Evolutionary conservation across 2,113 vertebrate genomes (phyloP).

Genomic region (human): GRCh38 chr6:88482501-88483000

Average conservation of each 20-base stretch:
- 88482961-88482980: conserved; percentile 12
- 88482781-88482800: conserved; percentile 13
- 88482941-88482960: not conserved
- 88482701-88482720: conserved; percentile 40
- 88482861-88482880: not conserved
- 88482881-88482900: not conserved
- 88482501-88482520: conserved; percentile 4
- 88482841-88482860: not conserved
- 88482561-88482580: not conserved
- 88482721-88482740: not conserved
- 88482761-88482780: not conserved
- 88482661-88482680: not conserved
- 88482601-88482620: not conserved
- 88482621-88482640: not conserved
- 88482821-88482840: conserved; percentile 19
- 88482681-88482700: conserved; percentile 55
- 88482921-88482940: not conserved
- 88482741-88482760: not conserved
- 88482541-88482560: conserved; percentile 6
- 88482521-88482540: not conserved
- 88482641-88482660: not conserved
- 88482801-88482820: not conserved
- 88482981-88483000: not conserved
- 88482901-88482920: not conserved
- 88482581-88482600: not conserved